Evolutionary conservation across 2,888 invertebrate genomes (phyloP), one percentile per base, ranked within the genome.

Genomic region (Incurvaria masculella): DNA sequence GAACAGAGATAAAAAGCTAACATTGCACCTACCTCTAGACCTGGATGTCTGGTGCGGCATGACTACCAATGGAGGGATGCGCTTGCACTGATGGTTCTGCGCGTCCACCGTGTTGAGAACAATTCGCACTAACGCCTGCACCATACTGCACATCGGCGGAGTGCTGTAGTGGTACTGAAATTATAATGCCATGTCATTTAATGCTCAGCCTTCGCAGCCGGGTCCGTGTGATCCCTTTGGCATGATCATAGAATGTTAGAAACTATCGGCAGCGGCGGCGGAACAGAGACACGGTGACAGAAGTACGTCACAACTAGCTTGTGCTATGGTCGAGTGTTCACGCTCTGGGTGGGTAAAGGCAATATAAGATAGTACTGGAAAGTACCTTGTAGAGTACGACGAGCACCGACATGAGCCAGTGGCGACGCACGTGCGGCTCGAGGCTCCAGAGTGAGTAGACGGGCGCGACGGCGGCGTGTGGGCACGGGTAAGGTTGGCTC

Each of bases 381-480:
- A 16, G 57, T 68, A 94, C 95, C 87, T 99, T 99, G 65, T 99
- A 99, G 1, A 99, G 80, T 47, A 98, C 86, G 14, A 98, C 94
- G 14, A 97, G 85, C 18, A 97, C 71, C 1, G 97, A 86, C 83
- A 93, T 89, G 16, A 99, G 84, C 98, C 99, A 99, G 56, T 91
- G 90, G 40, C 93, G 81, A 3, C 98, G 79, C 11, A 89, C 86
- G 62, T 94, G 91, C 1, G 94, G 87, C 65, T 95, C 93, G 50
- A 98, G 74, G 56, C 87, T 84, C 85, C 93, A 94, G 44, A 99
- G 79, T 14, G 96, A 93, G 68, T 94, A 96, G 55, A 18, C 18
- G 2, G 66, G 51, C 46, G 59, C 51, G 16, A 55, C 49, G 47
- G 54, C 41, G 42, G 52, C 48, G 19, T 51, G 65, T 82, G 60